Conservation (phyloP, 2,797 vertebrate species). For the Anisognathus igniventris region DNA sequence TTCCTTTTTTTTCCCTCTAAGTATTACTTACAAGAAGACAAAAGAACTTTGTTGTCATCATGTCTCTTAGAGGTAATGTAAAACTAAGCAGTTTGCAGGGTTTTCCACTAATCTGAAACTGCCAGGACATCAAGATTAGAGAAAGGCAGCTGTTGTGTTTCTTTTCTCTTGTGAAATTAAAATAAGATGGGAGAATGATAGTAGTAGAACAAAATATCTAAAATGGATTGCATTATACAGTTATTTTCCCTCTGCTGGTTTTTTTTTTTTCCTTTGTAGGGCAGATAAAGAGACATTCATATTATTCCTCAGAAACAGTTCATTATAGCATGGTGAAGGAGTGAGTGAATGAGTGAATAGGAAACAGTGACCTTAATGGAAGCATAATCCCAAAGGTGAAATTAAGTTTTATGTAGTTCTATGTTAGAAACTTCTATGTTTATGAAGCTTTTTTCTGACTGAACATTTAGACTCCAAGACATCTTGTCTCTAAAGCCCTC, state of each 20-base stretch:
- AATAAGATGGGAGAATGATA: not conserved
- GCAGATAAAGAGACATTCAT: not conserved
- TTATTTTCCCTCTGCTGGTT: not conserved
- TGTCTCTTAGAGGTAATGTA: not conserved
- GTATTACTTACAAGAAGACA: not conserved
- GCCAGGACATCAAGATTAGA: not conserved
- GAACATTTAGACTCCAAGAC: not conserved
- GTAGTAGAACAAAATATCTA: not conserved
- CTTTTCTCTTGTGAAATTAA: not conserved
- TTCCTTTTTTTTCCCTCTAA: not conserved
- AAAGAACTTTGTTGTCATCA: not conserved
- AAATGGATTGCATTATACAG: not conserved
- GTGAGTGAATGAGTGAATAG: not conserved
- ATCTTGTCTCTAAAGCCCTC: not conserved
- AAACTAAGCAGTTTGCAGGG: not conserved
- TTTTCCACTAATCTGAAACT: not conserved
- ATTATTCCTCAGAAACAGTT: not conserved
- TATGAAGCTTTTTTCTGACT: not conserved
- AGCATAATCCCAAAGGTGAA: not conserved
- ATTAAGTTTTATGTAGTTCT: not conserved
- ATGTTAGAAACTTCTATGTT: not conserved
- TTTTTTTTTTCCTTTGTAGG: not conserved
- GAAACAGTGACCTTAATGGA: not conserved
- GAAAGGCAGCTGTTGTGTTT: not conserved
- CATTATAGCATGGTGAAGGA: not conserved